These are phyloP conservation scores for Anguilla anguilla DNA, from an alignment of 2,797 vertebrate genomes.

Conservation along the genomic window DNA sequence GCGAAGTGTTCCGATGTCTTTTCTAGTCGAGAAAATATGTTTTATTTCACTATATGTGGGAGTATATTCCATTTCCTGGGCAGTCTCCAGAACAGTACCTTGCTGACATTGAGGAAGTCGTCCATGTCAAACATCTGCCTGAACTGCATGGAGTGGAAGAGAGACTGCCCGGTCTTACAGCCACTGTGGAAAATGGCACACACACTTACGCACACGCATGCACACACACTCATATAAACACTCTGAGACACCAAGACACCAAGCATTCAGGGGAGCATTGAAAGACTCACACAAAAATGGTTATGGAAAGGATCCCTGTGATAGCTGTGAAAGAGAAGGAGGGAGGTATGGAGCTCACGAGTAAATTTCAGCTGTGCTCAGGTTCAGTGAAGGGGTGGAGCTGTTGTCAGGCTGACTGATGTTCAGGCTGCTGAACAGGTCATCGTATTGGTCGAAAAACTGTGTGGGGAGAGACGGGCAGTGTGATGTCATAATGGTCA, in stretches of 20 bases:
- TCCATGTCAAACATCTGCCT: conserved; percentile 36
- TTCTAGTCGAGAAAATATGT: too few species aligned
- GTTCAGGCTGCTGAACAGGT: conserved; percentile 27
- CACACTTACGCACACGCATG: not conserved
- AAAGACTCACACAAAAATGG: not conserved
- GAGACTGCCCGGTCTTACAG: conserved; percentile 38
- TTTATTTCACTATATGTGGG: too few species aligned
- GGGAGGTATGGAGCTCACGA: conserved; percentile 23
- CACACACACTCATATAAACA: not conserved
- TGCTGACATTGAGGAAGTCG: conserved; percentile 37
- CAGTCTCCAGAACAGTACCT: conserved; percentile 24
- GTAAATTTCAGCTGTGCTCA: conserved; percentile 28
- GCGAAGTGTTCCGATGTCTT: too few species aligned
- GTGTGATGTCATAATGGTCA: not conserved
- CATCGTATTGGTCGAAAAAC: conserved; percentile 37
- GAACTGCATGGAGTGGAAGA: conserved; percentile 45
- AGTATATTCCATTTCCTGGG: not conserved
- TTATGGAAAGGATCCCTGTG: not conserved
- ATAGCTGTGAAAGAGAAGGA: not conserved
- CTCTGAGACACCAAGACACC: not conserved
- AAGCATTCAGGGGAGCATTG: not conserved
- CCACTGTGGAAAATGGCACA: conserved; percentile 29
- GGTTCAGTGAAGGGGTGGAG: not conserved
- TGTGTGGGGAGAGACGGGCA: not conserved
- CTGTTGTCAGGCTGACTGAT: not conserved